Conservation (phyloP, 2,797 vertebrate species). For the Rhinogobio ventralis region DNA sequence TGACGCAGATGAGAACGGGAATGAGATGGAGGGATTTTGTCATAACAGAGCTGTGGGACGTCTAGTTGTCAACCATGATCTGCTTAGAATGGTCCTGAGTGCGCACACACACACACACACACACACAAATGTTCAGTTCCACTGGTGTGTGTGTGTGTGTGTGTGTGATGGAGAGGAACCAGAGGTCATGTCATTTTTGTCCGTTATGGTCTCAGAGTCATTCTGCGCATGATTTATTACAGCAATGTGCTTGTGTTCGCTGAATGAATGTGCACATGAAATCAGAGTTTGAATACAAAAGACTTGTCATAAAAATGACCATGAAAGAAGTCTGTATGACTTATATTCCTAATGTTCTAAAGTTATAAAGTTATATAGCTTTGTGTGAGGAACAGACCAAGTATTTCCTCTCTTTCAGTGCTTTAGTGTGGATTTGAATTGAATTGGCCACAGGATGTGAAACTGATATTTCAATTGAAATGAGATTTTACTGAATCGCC, state of each 20-base stretch:
- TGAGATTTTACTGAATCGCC: background rate
- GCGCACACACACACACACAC: background rate
- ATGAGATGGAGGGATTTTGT: slow-evolving; percentile 44
- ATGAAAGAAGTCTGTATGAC: background rate
- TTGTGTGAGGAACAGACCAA: background rate
- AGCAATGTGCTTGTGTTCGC: background rate
- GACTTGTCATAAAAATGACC: background rate
- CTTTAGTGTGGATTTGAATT: background rate
- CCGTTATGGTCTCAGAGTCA: slow-evolving; percentile 19
- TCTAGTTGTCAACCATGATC: slow-evolving; percentile 39
- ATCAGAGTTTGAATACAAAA: background rate
- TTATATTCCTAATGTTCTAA: background rate
- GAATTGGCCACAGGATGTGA: too few species aligned
- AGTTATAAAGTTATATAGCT: too few species aligned
- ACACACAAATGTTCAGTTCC: background rate
- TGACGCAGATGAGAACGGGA: slow-evolving; percentile 40
- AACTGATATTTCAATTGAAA: background rate
- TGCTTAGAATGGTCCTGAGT: slow-evolving; percentile 22
- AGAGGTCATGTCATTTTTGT: slow-evolving; percentile 35
- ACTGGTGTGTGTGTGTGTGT: background rate
- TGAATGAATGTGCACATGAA: background rate
- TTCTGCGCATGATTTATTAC: slow-evolving; percentile 27
- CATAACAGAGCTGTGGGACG: slow-evolving; percentile 38
- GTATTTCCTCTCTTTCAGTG: background rate
- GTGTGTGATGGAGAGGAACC: background rate